Percentiles rank a stretch among this genome's conserved stretches.
These are phyloP conservation scores for Siniperca scherzeri DNA, from an alignment of 2,797 vertebrate species.

Conservation along the genomic window DNA sequence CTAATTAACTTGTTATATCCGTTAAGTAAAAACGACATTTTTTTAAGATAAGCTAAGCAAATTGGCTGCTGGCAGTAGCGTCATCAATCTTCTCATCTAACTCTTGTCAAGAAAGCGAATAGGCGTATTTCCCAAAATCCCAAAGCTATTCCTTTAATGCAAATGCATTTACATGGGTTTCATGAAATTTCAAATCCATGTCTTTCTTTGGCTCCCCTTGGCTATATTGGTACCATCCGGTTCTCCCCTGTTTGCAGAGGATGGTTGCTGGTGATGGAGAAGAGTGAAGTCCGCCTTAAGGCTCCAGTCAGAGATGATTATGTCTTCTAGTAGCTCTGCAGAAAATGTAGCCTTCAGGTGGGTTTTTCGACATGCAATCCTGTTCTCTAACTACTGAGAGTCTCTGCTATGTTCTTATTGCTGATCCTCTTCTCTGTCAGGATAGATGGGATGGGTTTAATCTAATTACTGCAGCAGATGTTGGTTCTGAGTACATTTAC, in stretches of 20 bases:
- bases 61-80: background rate
- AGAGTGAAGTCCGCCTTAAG: conserved; percentile 46
- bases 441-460: conserved; percentile 64
- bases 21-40: background rate
- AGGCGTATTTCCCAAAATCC: background rate
- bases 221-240: conserved; percentile 9
- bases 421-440: conserved; percentile 43
- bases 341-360: conserved; percentile 53
- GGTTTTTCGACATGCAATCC: conserved; percentile 36
- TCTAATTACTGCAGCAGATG: conserved; percentile 78
- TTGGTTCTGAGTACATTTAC: conserved; percentile 53
- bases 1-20: background rate
- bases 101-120: background rate
- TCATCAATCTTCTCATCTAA: background rate
- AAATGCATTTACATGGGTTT: background rate
- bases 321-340: conserved; percentile 54
- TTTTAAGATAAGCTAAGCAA: background rate
- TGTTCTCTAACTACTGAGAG: conserved; percentile 8
- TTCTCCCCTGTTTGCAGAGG: background rate
- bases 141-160: background rate
- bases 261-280: conserved; percentile 45
- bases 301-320: conserved; percentile 67
- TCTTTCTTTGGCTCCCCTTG: background rate
- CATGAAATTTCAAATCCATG: background rate
- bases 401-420: conserved; percentile 16